These are phyloP conservation scores for Ciona savignyi DNA, from an alignment of 23 tunicate species.

Conservation along the genomic window DNA sequence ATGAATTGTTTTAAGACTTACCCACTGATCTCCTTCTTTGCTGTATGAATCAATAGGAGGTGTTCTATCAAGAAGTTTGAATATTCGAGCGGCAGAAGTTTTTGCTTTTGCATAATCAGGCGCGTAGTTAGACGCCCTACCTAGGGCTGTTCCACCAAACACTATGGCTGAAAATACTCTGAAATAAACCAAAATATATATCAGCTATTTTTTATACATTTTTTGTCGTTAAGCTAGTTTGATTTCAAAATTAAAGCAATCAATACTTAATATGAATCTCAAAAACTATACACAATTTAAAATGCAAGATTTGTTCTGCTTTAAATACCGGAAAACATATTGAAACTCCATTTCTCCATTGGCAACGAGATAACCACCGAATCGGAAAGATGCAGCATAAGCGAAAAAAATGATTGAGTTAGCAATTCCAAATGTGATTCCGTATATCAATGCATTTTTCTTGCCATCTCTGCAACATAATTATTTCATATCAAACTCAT, in stretches of 20 bases:
- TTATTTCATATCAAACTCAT: too few species aligned
- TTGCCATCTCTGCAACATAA: slow-evolving; percentile 42
- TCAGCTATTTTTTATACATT: too few species aligned
- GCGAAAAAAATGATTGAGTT: slow-evolving; percentile 81
- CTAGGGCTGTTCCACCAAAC: slow-evolving; percentile 88
- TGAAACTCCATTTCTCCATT: slow-evolving; percentile 86
- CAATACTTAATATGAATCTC: too few species aligned
- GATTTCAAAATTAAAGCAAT: too few species aligned
- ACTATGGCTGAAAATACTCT: slow-evolving; percentile 92
- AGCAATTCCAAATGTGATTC: slow-evolving; percentile 86
- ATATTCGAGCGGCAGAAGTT: slow-evolving; percentile 94
- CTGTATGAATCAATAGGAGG: slow-evolving; percentile 78
- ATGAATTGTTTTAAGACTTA: too few species aligned
- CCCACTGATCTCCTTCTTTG: slow-evolving; percentile 69
- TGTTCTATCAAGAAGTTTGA: slow-evolving; percentile 69
- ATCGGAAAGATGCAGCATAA: slow-evolving; percentile 87
- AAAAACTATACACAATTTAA: too few species aligned
- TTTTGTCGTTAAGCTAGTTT: too few species aligned
- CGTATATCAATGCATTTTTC: slow-evolving; percentile 57
- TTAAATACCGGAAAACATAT: slow-evolving; percentile 85
- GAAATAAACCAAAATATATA: too few species aligned
- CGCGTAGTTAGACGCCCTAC: slow-evolving; percentile 82
- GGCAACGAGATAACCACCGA: slow-evolving; percentile 87
- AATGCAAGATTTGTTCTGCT: too few species aligned
- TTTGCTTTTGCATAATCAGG: slow-evolving; percentile 97